Conservation (phyloP, 2,797 vertebrate genomes). For the Microhierax caerulescens region DNA sequence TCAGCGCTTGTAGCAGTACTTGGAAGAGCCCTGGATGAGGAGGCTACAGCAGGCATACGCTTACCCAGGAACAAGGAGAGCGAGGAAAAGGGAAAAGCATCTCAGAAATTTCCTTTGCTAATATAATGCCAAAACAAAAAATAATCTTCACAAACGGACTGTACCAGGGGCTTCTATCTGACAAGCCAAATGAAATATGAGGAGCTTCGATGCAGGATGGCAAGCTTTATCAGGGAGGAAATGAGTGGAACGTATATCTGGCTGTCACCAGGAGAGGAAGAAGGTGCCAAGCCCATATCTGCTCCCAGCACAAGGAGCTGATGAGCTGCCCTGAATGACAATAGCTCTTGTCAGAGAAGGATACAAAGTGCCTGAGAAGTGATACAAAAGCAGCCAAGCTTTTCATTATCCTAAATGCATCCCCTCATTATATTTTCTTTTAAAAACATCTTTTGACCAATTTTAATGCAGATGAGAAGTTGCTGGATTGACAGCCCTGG, state of each 20-base stretch:
- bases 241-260: background rate
- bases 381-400: conserved; percentile 53
- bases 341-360: conserved; percentile 49
- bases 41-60: background rate
- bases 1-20: background rate
- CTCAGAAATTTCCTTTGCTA: background rate
- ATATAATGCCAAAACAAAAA: background rate
- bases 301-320: conserved; percentile 5
- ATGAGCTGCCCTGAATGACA: conserved; percentile 53
- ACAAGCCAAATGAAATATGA: conserved; percentile 40
- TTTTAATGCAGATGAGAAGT: conserved; percentile 56
- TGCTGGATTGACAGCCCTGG: background rate
- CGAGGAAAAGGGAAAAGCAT: background rate
- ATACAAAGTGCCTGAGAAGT: conserved; percentile 40
- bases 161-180: background rate
- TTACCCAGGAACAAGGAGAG: background rate
- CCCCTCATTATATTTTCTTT: conserved; percentile 56
- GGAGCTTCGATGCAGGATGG: background rate
- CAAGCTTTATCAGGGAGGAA: conserved; percentile 10
- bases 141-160: background rate
- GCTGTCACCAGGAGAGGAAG: conserved; percentile 36
- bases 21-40: background rate
- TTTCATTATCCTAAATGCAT: conserved; percentile 55
- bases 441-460: conserved; percentile 54
- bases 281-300: conserved; percentile 52